Evolutionary conservation across 1,140 invertebrate species (phyloP).

Genomic region (Drepana arcuata): DNA sequence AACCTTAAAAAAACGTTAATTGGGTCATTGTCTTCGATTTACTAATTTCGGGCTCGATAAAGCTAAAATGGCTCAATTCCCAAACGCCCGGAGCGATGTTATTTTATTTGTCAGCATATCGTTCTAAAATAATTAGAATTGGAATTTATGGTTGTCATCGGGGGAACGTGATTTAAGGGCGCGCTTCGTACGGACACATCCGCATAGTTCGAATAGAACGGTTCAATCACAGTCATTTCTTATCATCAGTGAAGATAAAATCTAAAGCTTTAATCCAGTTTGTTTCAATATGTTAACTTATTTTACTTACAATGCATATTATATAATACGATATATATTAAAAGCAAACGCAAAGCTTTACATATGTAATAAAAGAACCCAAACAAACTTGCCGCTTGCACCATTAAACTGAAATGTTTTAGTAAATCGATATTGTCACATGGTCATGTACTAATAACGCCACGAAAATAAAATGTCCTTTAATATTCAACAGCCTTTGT

Average conservation of each 20-base stretch:
- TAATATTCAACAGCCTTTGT: too few species aligned
- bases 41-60: slow-evolving; percentile 51
- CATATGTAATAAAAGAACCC: too few species aligned
- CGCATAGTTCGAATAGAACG: slow-evolving; percentile 28
- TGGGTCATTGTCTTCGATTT: slow-evolving; percentile 15
- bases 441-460: slow-evolving; percentile 10
- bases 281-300: too few species aligned
- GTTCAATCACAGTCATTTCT: slow-evolving; percentile 10
- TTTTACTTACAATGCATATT: too few species aligned
- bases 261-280: too few species aligned
- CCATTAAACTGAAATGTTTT: slow-evolving; percentile 23
- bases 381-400: slow-evolving; percentile 3
- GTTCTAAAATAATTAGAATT: slow-evolving; percentile 54
- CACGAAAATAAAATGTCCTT: slow-evolving; percentile 17
- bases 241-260: too few species aligned
- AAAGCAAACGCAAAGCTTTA: too few species aligned
- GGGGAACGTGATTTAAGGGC: slow-evolving; percentile 36
- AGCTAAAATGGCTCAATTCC: slow-evolving; percentile 52
- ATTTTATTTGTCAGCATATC: slow-evolving; percentile 54
- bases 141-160: slow-evolving; percentile 58
- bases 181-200: slow-evolving; percentile 15
- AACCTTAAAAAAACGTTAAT: slow-evolving; percentile 23
- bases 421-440: slow-evolving; percentile 19
- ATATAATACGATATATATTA: too few species aligned
- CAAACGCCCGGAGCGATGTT: slow-evolving; percentile 32